Evolutionary conservation across 2,113 vertebrate species (phyloP).

Genomic region (Thinocorus orbignyianus): DNA sequence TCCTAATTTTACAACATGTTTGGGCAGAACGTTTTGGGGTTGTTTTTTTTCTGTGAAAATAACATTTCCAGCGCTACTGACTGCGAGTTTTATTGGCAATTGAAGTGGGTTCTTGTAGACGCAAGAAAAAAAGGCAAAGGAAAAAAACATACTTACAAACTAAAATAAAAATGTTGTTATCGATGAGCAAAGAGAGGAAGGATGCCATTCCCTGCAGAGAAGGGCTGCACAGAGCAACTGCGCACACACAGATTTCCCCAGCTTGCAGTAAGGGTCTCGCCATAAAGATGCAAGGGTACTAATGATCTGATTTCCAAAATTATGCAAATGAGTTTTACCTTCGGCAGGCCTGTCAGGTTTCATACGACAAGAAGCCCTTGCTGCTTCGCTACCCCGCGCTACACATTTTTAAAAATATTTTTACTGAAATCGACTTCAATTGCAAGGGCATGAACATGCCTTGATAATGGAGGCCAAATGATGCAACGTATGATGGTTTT

Average conservation of each 20-base stretch:
- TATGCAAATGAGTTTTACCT: neutral
- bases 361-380: accelerated
- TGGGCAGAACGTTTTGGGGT: neutral
- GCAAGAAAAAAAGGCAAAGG: neutral
- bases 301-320: neutral
- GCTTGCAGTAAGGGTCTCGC: neutral
- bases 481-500: accelerated
- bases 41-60: neutral
- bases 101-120: neutral
- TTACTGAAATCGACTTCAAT: neutral
- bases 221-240: neutral
- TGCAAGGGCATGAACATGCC: neutral
- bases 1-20: neutral
- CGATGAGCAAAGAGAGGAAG: neutral
- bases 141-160: neutral
- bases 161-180: neutral
- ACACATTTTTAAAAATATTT: neutral
- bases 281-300: neutral
- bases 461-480: accelerated
- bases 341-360: no score
- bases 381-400: neutral
- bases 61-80: accelerated
- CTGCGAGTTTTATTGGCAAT: neutral
- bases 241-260: neutral
- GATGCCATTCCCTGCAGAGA: neutral